A percentile compares a stretch with the other conserved stretches of the same genome.
Conservation (phyloP, 2,797 vertebrate species). For the Eulemur coronatus region DNA sequence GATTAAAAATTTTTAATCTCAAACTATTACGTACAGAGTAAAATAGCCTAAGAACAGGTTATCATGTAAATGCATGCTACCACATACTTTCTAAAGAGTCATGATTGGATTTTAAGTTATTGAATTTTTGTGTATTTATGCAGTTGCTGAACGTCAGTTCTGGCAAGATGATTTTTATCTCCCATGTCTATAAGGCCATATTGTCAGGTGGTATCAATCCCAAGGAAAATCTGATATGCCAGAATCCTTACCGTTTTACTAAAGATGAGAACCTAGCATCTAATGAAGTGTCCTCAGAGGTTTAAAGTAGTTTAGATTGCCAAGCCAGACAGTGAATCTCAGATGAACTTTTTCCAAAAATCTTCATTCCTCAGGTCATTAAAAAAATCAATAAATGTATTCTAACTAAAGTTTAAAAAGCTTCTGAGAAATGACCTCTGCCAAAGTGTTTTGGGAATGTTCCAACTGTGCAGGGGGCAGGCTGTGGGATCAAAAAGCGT, state of each 20-base stretch:
- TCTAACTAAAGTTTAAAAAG: slow-evolving; percentile 72
- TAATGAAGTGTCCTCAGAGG: slow-evolving; percentile 39
- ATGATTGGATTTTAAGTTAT: not conserved
- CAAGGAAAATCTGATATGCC: not conserved
- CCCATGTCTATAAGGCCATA: not conserved
- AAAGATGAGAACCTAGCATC: not conserved
- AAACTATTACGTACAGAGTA: not conserved
- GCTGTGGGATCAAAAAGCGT: slow-evolving; percentile 39
- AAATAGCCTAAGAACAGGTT: not conserved
- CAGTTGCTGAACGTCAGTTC: slow-evolving; percentile 1
- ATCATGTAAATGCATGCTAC: not conserved
- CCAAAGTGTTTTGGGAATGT: slow-evolving; percentile 50
- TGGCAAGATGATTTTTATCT: slow-evolving; percentile 14
- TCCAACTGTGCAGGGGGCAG: slow-evolving; percentile 46
- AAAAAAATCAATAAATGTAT: slow-evolving; percentile 67
- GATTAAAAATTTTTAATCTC: not conserved
- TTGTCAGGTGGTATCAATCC: not conserved
- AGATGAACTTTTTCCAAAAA: slow-evolving; percentile 53
- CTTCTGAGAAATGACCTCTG: slow-evolving; percentile 63
- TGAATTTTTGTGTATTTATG: not conserved
- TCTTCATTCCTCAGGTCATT: slow-evolving; percentile 58
- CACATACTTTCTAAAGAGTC: not conserved
- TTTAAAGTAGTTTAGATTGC: slow-evolving; percentile 25
- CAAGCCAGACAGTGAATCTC: slow-evolving; percentile 43
- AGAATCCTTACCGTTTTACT: not conserved